A percentile compares a stretch with the other conserved stretches of the same genome.
phyloP scores from a whole-genome alignment of 2,113 vertebrate species.

The Theristicus caerulescens region DNA sequence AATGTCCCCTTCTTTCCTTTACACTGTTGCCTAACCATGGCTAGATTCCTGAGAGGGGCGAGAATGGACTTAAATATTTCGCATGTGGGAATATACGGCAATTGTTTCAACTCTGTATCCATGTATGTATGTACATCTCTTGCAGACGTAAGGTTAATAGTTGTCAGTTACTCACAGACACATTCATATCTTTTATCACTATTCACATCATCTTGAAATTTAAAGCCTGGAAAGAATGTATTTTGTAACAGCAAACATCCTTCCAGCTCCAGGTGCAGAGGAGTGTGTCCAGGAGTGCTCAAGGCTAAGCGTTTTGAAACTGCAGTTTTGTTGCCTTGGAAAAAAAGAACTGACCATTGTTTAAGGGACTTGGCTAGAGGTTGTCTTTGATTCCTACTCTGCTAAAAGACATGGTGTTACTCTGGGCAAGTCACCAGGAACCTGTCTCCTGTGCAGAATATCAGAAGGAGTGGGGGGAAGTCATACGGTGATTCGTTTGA shows the following conservation, averaged over 20 bases:
- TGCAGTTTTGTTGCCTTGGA: neutral
- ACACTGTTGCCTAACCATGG: neutral
- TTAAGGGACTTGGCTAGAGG: neutral
- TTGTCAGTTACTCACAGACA: slow-evolving; percentile 8
- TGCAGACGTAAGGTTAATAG: neutral
- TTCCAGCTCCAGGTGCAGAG: slow-evolving; percentile 18
- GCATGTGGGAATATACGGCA: neutral
- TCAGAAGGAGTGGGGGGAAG: neutral
- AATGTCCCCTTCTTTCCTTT: neutral
- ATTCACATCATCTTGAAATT: slow-evolving; percentile 19
- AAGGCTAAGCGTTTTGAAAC: neutral
- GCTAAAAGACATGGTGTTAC: neutral
- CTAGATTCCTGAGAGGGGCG: neutral
- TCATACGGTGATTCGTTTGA: neutral
- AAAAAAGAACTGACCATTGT: neutral
- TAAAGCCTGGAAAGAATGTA: slow-evolving; percentile 37
- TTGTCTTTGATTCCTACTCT: neutral
- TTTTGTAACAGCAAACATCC: neutral
- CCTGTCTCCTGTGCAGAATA: neutral
- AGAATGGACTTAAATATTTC: neutral
- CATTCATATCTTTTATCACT: slow-evolving; percentile 35
- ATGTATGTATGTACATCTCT: neutral
- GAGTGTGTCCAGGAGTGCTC: neutral
- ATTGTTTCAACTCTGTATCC: neutral
- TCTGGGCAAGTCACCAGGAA: neutral